phyloP scores from a whole-genome alignment of 2,888 invertebrate species.

The Cenopis cana region DNA sequence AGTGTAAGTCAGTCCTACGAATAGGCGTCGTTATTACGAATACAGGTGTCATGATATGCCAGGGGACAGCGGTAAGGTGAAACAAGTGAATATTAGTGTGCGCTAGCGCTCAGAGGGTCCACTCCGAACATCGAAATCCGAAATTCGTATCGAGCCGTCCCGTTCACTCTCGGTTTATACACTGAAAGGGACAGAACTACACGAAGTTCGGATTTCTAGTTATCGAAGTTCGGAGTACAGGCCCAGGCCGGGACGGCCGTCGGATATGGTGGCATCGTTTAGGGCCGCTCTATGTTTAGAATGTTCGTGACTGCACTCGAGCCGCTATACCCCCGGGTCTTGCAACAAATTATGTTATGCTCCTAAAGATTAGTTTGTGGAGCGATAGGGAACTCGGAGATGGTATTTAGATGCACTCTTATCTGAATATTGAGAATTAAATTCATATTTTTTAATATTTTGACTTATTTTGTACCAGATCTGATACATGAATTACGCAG shows the following conservation, averaged over 20 bases:
- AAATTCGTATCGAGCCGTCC: no score
- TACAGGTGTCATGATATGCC: neutral
- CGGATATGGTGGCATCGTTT: constrained; percentile 82
- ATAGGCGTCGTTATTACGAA: neutral
- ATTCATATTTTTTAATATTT: neutral
- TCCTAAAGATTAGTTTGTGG: constrained; percentile 70
- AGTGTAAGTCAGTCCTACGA: neutral
- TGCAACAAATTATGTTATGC: constrained; percentile 76
- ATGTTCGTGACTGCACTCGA: constrained; percentile 73
- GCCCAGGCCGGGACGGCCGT: constrained; percentile 67
- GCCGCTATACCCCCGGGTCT: constrained; percentile 71
- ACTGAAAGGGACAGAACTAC: no score
- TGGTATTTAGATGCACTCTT: constrained; percentile 21
- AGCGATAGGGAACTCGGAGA: constrained; percentile 32
- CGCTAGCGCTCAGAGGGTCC: constrained; percentile 4
- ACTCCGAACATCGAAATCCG: no score
- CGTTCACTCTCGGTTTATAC: no score
- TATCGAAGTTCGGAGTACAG: no score
- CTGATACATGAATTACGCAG: neutral
- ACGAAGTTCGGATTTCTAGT: no score
- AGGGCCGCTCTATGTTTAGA: constrained; percentile 78
- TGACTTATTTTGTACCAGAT: neutral
- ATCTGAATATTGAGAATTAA: constrained; percentile 1
- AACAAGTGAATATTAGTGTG: neutral
- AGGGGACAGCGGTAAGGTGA: neutral